Conservation (phyloP, 2,113 vertebrate genomes). For the Hemicordylus capensis region DNA sequence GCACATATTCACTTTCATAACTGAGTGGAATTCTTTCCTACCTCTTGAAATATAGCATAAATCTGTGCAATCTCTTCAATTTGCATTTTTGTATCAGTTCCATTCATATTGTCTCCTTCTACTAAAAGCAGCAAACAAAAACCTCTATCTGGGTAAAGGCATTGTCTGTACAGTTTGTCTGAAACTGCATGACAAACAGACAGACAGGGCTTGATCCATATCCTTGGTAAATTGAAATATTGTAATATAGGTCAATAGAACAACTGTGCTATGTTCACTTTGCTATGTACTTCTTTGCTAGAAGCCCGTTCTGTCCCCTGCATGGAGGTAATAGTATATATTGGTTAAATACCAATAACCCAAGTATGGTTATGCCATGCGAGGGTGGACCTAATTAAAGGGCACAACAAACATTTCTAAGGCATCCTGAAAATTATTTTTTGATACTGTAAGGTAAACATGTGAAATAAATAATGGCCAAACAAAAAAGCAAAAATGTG, state of each 20-base stretch:
- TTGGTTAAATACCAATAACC: neutral
- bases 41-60: constrained; percentile 19
- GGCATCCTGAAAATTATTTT: too few species aligned
- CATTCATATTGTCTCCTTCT: neutral
- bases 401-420: too few species aligned
- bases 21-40: constrained; percentile 28
- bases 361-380: too few species aligned
- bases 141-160: neutral
- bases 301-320: neutral
- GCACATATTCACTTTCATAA: constrained; percentile 29
- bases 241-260: neutral
- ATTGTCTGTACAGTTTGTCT: neutral
- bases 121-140: neutral
- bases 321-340: neutral
- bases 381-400: too few species aligned
- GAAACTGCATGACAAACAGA: neutral
- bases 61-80: neutral
- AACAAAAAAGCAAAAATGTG: neutral
- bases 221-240: neutral
- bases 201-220: too few species aligned
- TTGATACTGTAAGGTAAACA: too few species aligned
- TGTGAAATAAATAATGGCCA: too few species aligned
- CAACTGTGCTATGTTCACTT: neutral
- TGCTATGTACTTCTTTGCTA: neutral
- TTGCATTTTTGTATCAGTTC: fast-evolving